These are phyloP conservation scores for Thamnaconus septentrionalis DNA, from an alignment of 2,113 vertebrate species.

Conservation along the genomic window DNA sequence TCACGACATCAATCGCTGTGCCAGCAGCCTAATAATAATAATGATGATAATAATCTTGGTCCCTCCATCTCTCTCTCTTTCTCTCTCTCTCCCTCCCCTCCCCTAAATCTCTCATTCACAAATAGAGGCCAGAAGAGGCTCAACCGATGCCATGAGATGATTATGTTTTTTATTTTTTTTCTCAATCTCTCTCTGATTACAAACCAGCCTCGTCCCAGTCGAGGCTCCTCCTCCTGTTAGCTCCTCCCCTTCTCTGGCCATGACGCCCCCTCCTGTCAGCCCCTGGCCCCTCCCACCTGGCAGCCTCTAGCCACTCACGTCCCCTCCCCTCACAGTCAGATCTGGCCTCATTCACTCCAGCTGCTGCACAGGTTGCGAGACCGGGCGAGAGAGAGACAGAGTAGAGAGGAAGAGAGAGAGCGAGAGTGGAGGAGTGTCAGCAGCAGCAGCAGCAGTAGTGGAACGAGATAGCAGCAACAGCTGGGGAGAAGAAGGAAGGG, in stretches of 20 bases:
- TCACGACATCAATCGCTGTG: neutral
- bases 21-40: slow-evolving; percentile 12
- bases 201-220: slow-evolving; percentile 54
- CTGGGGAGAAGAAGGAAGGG: slow-evolving; percentile 15
- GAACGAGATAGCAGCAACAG: slow-evolving; percentile 4
- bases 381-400: slow-evolving; percentile 11
- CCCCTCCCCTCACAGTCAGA: slow-evolving; percentile 44
- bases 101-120: slow-evolving; percentile 76
- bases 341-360: slow-evolving; percentile 56
- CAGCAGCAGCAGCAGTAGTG: neutral
- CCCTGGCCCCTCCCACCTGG: slow-evolving; percentile 25
- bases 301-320: slow-evolving; percentile 20
- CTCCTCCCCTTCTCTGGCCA: slow-evolving; percentile 25
- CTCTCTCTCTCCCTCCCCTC: slow-evolving; percentile 34
- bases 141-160: slow-evolving; percentile 74
- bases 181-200: slow-evolving; percentile 57
- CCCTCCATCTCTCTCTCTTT: slow-evolving; percentile 18
- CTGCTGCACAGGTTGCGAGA: slow-evolving; percentile 61
- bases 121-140: slow-evolving; percentile 78
- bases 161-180: slow-evolving; percentile 51
- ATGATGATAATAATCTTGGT: slow-evolving; percentile 4
- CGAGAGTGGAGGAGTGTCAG: no score
- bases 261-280: slow-evolving; percentile 37
- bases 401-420: slow-evolving; percentile 2
- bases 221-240: slow-evolving; percentile 20